Evolutionary conservation across 2,888 invertebrate genomes (phyloP).

Genomic region (Bursaphelenchus okinawaensis): DNA sequence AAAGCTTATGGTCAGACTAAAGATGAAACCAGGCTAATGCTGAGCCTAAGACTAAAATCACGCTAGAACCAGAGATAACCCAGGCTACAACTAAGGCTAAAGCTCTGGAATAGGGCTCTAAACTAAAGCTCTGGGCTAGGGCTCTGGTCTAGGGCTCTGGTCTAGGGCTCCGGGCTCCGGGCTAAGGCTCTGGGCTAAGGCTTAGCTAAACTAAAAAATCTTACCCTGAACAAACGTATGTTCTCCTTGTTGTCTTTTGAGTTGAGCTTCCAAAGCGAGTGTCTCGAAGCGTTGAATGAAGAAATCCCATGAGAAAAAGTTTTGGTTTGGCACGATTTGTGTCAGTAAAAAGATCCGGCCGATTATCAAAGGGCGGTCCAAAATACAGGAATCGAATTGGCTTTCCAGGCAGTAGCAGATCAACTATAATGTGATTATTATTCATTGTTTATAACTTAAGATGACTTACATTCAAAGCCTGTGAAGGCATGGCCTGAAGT

Average conservation of each 20-base stretch:
- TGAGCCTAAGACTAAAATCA: no score
- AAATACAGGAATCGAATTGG: conserved; percentile 93
- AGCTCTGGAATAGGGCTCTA: no score
- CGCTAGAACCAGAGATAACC: no score
- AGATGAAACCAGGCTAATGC: no score
- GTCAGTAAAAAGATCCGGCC: conserved; percentile 90
- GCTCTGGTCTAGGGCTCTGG: no score
- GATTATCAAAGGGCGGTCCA: conserved; percentile 90
- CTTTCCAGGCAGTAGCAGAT: conserved; percentile 77
- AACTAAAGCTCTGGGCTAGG: no score
- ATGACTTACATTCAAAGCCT: conserved; percentile 34
- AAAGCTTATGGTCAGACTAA: no score
- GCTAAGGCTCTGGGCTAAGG: no score
- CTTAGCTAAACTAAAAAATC: no score
- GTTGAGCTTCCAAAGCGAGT: conserved; percentile 88
- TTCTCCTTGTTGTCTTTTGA: conserved; percentile 62
- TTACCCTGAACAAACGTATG: conserved; percentile 67
- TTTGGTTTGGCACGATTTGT: conserved; percentile 81
- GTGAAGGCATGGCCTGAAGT: conserved; percentile 46
- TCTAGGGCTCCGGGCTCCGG: no score
- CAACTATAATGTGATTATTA: conserved; percentile 26
- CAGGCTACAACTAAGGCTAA: no score
- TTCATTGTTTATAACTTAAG: neutral
- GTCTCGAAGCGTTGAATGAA: conserved; percentile 93
- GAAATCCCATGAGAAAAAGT: conserved; percentile 91